Conservation (phyloP, 2,888 invertebrate genomes). For the Iselma pallidipennis region DNA sequence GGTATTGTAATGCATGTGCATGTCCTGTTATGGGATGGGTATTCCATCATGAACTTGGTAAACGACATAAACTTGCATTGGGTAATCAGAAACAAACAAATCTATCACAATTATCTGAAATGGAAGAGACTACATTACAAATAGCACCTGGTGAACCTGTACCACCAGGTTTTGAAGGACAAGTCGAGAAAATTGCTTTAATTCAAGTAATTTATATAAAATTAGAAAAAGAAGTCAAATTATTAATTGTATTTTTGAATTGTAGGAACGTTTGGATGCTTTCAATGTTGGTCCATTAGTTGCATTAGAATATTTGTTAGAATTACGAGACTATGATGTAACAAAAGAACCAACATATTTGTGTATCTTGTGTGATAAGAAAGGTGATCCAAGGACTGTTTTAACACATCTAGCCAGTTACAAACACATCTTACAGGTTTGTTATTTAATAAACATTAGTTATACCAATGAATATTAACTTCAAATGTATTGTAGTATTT, state of each 20-base stretch:
- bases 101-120: slow-evolving; percentile 1
- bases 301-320: slow-evolving; percentile 81
- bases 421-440: slow-evolving; percentile 62
- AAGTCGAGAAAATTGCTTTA: slow-evolving; percentile 54
- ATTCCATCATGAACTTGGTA: slow-evolving; percentile 53
- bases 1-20: slow-evolving; percentile 53
- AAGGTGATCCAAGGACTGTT: slow-evolving; percentile 78
- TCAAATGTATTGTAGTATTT: slow-evolving; percentile 63
- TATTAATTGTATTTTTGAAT: slow-evolving; percentile 8
- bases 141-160: slow-evolving; percentile 69
- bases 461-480: neutral
- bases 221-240: too few species aligned
- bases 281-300: slow-evolving; percentile 61
- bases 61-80: slow-evolving; percentile 46
- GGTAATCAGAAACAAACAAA: slow-evolving; percentile 14
- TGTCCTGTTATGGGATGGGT: slow-evolving; percentile 54
- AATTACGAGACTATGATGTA: slow-evolving; percentile 67
- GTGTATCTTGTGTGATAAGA: slow-evolving; percentile 78
- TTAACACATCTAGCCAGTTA: slow-evolving; percentile 78
- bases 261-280: slow-evolving; percentile 58
- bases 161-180: slow-evolving; percentile 72
- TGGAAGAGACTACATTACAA: slow-evolving; percentile 35
- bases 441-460: slow-evolving; percentile 1
- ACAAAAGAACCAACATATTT: slow-evolving; percentile 74
- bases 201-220: slow-evolving; percentile 53